Evolutionary conservation across 2,888 invertebrate genomes (phyloP), one percentile per base, ranked within the genome.

Genomic region (Epirrita christyi): DNA sequence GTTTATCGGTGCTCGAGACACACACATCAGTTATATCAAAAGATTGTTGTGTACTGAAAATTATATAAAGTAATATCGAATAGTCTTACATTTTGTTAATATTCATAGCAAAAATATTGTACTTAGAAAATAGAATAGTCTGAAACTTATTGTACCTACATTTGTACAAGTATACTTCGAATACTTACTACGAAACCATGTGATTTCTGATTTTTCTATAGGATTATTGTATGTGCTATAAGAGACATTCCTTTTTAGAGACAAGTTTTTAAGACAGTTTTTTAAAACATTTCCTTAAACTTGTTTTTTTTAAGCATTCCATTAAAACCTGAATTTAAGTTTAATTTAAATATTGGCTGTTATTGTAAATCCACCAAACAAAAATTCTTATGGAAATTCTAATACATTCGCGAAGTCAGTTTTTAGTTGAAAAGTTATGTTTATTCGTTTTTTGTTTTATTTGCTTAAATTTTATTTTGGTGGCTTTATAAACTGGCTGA

Each of bases 1-100:
- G 66, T 76, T 75, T 76, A 78, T 83, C 83, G 87, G 88, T 89
- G 88, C 89, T 90, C 82, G 82, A 77, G 82, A 81, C 76, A 85
- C 75, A 85, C 75, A 85, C 83, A 76, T 84, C 85, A 86, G 80
- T 72, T 70, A 72, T 73, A 72, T 70, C 27, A 44, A 32, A 57
- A 74, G 68, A 73, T 68, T 62, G 51, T 46, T 59, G 29, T 21
- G 70, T 77, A 75, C 73, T 73, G 68, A 74, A 67, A 69, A 71
- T 72, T 75, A 75, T 80, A 79, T 80, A 77, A 73, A 78, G 72
- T 70, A 21, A 21, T 21, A 3, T 63, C 65, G 55, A 64, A 57
- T 70, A 78, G 70, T 80, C 73, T 81, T 76, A 80, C 81, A 79
- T 79, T 83, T 76, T 81, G 81, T 83, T 86, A 81, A 83, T 81